Evolutionary conservation across 2,113 vertebrate genomes (phyloP).

Genomic region (Rhodinocichla rosea): DNA sequence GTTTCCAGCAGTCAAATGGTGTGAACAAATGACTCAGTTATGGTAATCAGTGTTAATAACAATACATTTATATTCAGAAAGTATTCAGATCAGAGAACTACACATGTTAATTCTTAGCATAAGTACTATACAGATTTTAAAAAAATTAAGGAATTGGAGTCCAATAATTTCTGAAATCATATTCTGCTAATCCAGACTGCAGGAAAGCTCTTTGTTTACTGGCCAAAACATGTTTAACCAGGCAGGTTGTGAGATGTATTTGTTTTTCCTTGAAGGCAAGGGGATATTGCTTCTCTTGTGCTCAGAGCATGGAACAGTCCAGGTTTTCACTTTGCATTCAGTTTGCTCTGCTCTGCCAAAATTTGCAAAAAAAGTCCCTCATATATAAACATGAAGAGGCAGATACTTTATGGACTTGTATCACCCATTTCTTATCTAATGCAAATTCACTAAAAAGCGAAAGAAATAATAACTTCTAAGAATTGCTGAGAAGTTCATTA

Average conservation of each 20-base stretch:
- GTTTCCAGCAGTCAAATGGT: background rate
- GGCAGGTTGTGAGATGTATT: background rate
- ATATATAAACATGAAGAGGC: background rate
- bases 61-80: background rate
- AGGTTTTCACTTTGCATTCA: background rate
- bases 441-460: background rate
- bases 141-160: background rate
- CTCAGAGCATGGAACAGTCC: background rate
- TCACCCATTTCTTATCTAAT: background rate
- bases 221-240: background rate
- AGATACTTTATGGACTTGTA: background rate
- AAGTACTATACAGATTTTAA: background rate
- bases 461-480: background rate
- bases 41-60: background rate
- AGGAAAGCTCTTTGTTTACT: background rate
- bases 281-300: background rate
- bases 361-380: background rate
- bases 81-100: background rate
- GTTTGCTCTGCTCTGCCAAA: background rate
- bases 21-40: background rate
- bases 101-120: background rate
- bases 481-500: slow-evolving; percentile 6
- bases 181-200: background rate
- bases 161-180: background rate
- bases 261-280: background rate